These are phyloP conservation scores for Brachyptera putata DNA, from an alignment of 2,888 invertebrate genomes.

Conservation along the genomic window DNA sequence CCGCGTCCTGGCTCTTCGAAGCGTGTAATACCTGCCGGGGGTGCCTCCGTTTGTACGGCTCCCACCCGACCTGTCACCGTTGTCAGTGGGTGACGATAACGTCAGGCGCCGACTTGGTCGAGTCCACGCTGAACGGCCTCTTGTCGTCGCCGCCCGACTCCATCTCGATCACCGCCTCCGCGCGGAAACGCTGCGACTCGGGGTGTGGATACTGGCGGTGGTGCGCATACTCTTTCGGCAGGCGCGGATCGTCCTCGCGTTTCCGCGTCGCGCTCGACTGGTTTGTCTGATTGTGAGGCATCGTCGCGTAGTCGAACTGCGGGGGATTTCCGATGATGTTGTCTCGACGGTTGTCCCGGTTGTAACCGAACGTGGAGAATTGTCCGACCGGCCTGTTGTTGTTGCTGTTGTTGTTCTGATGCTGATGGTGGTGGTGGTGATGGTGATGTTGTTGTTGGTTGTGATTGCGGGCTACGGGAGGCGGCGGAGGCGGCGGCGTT, in stretches of 20 bases:
- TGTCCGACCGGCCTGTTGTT: constrained; percentile 38
- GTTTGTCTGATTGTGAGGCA: constrained; percentile 46
- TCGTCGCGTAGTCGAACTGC: constrained; percentile 36
- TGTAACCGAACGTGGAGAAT: constrained; percentile 55
- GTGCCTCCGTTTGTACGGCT: constrained; percentile 54
- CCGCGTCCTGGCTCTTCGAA: neutral
- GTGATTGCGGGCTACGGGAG: constrained; percentile 33
- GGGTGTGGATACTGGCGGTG: too few species aligned
- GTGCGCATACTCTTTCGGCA: constrained; percentile 24
- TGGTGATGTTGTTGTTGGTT: constrained; percentile 12
- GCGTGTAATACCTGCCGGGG: constrained; percentile 45
- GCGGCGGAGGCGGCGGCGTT: constrained; percentile 44
- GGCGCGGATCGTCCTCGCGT: constrained; percentile 13
- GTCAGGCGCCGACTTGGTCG: constrained; percentile 85
- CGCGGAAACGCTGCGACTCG: constrained; percentile 47
- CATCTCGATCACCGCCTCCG: constrained; percentile 60
- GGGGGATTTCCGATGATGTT: constrained; percentile 2
- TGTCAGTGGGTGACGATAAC: constrained; percentile 83
- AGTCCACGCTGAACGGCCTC: constrained; percentile 73
- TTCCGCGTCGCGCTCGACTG: constrained; percentile 35
- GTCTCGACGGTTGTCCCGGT: constrained; percentile 24
- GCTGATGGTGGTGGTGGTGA: too few species aligned
- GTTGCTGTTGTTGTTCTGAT: too few species aligned
- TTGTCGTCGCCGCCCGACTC: constrained; percentile 38
- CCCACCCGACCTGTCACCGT: constrained; percentile 47